These are phyloP conservation scores for Myrmophylax atrothorax DNA, from an alignment of 2,113 vertebrate genomes.

Conservation along the genomic window DNA sequence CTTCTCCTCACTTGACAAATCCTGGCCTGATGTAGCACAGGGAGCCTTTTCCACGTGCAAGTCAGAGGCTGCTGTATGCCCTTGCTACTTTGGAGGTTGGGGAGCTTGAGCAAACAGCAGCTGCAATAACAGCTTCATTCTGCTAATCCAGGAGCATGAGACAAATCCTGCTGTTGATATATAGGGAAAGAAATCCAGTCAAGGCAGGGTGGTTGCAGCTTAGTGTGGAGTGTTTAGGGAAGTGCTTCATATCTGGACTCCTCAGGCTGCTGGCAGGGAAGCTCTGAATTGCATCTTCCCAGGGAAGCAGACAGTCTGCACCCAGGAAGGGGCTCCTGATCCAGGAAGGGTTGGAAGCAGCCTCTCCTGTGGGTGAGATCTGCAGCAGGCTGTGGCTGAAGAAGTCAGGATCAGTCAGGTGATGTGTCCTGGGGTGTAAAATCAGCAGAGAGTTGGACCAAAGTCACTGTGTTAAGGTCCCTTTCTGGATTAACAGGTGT, in stretches of 20 bases:
- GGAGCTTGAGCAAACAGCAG: constrained; percentile 1
- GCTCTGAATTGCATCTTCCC: background rate
- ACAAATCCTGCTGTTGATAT: constrained; percentile 13
- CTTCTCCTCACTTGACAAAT: background rate
- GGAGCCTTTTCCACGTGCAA: background rate
- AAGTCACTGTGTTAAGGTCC: background rate
- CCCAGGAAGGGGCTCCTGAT: background rate
- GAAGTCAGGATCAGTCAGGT: background rate
- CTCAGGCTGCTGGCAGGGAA: background rate
- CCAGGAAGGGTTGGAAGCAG: background rate
- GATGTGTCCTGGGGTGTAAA: background rate
- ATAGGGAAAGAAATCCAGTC: background rate
- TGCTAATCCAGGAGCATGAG: background rate
- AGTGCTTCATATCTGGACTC: background rate
- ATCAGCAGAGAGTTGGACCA: background rate
- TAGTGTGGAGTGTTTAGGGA: background rate
- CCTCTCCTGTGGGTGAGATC: background rate
- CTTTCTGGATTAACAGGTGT: background rate
- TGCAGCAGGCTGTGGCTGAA: background rate
- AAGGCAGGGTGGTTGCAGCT: background rate
- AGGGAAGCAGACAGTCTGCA: background rate
- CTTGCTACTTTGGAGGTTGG: background rate
- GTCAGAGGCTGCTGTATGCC: background rate
- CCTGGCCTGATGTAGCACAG: background rate
- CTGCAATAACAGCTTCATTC: constrained; percentile 11